Evolutionary conservation across 2,113 vertebrate species (phyloP).

Genomic region (Axis porcinus): DNA sequence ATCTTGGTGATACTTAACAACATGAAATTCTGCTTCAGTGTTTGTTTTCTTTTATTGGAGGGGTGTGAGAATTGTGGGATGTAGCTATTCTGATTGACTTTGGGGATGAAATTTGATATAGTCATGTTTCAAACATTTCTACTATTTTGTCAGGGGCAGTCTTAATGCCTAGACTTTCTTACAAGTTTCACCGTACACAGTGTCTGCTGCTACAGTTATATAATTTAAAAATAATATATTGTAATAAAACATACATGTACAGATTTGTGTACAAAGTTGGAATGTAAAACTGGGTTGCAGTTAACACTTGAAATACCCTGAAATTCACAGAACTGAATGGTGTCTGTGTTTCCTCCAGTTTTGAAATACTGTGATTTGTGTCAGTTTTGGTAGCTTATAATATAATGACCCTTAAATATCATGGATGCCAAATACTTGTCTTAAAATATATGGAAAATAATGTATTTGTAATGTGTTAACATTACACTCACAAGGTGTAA

Average conservation of each 20-base stretch:
- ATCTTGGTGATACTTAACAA: background rate
- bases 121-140: background rate
- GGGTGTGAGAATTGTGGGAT: background rate
- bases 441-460: background rate
- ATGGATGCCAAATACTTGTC: background rate
- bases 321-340: background rate
- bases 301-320: slow-evolving; percentile 23
- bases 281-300: background rate
- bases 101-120: background rate
- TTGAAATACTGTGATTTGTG: background rate
- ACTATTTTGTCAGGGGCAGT: background rate
- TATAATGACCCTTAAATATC: background rate
- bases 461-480: background rate
- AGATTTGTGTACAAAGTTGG: background rate
- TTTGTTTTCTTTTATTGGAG: background rate
- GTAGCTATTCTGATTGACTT: background rate
- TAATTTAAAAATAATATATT: background rate
- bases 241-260: background rate
- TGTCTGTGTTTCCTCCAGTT: background rate
- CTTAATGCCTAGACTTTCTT: background rate
- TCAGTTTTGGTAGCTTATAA: background rate
- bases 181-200: background rate
- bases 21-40: background rate
- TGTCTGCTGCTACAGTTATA: background rate
- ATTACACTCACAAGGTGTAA: background rate